Base-by-base conservation (phyloP, 1,140 invertebrate genomes). In the roundworm (Caenorhabditis elegans) region DNA sequence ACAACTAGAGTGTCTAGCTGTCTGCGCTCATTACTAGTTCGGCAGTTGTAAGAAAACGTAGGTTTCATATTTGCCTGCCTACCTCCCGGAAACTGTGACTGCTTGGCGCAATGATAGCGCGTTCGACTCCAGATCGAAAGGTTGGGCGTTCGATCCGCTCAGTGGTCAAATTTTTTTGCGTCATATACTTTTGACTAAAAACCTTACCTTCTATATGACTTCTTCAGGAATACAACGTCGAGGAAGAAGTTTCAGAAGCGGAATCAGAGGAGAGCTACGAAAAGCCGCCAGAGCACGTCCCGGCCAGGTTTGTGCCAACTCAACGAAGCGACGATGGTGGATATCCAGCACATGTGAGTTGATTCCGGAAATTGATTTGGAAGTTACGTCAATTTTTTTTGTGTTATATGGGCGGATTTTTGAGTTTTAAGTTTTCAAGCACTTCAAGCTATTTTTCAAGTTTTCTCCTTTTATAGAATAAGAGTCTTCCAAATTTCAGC, bases 41-140 rank as follows among this genome's bases (percentile, higher is more conserved):
- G n/a, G n/a, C n/a, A n/a, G n/a, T n/a, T n/a, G n/a, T n/a, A n/a
- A n/a, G n/a, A n/a, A n/a, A n/a, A n/a, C n/a, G n/a, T n/a, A n/a
- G n/a, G n/a, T n/a, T n/a, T n/a, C n/a, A n/a, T n/a, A n/a, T n/a
- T n/a, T n/a, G n/a, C n/a, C n/a, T n/a, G n/a, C n/a, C n/a, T n/a
- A n/a, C n/a, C n/a, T n/a, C n/a, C n/a, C n/a, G n/a, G n/a, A n/a
- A n/a, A n/a, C 39, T 15, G 22, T 65, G 78, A 60, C 51, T 79
- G 55, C 36, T 48, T 53, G 34, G 51, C 34, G 46, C 36, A 60
- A 79, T 39, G 39, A 39, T 43, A 79, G 55, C 51, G 34, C 51
- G 78, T 34, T 65, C 78, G 36, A 79, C 60, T 70, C 60, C 60
- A 70, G 60, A 70, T 70, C 60, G 78, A 79, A 55, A 79, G 55